Percentiles rank a stretch among this genome's conserved stretches.
These are phyloP conservation scores for Vireo altiloquus DNA, from an alignment of 2,113 vertebrate species.

Conservation along the genomic window DNA sequence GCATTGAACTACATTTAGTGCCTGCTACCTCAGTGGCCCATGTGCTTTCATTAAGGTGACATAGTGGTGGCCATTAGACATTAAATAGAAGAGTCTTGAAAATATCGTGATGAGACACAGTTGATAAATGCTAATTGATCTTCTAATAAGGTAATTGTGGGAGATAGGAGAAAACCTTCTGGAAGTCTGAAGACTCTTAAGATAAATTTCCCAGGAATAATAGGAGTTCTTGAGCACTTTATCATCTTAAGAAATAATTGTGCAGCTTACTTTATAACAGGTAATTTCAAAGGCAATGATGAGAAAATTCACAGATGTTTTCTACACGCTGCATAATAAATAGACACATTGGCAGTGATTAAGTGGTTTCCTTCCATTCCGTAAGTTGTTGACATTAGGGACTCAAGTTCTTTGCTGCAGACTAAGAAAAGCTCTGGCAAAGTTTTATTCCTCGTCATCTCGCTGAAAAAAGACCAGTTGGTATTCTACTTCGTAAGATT, in stretches of 20 bases:
- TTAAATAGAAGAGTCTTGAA: neutral
- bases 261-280: neutral
- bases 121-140: neutral
- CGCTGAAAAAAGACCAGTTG: neutral
- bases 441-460: neutral
- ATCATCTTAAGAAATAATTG: neutral
- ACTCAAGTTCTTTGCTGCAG: neutral
- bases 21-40: neutral
- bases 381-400: neutral
- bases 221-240: neutral
- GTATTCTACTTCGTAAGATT: neutral
- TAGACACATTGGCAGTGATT: neutral
- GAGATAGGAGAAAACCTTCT: neutral
- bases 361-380: neutral
- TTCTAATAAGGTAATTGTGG: neutral
- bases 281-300: neutral
- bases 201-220: neutral
- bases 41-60: neutral
- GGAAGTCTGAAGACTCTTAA: neutral
- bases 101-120: neutral
- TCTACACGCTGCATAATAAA: neutral
- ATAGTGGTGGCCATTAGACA: neutral
- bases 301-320: neutral
- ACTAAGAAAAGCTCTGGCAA: neutral
- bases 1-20: neutral